Evolutionary conservation across 2,113 vertebrate genomes (phyloP).

Genomic region (Mobula hypostoma): DNA sequence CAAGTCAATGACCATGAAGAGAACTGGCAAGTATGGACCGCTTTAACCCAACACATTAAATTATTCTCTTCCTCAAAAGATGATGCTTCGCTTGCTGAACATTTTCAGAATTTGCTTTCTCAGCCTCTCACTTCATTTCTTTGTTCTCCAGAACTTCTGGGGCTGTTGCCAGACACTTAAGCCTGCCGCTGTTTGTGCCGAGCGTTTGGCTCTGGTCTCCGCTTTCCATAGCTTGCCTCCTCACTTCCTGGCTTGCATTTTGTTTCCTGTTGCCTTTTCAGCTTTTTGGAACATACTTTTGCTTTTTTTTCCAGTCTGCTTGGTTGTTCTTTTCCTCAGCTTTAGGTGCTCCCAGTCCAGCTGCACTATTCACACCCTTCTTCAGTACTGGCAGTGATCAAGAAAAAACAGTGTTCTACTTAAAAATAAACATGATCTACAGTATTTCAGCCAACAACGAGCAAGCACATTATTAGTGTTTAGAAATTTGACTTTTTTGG

Average conservation of each 20-base stretch:
- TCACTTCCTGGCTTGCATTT: conserved; percentile 24
- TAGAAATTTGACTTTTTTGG: not conserved
- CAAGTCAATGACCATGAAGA: not conserved
- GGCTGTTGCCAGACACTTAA: not conserved
- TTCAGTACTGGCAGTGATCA: not conserved
- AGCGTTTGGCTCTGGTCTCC: not conserved
- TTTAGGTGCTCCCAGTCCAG: not conserved
- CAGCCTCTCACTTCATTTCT: not conserved
- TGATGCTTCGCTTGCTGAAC: not conserved
- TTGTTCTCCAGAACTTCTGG: not conserved
- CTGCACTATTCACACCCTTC: not conserved
- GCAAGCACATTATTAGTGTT: not conserved
- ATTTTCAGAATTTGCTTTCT: not conserved
- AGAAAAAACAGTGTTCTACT: not conserved
- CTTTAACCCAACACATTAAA: not conserved
- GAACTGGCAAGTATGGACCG: not conserved
- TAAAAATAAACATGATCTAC: not conserved
- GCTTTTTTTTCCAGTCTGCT: not conserved
- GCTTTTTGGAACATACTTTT: not conserved
- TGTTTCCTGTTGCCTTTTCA: conserved; percentile 22
- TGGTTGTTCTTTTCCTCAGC: conserved; percentile 10
- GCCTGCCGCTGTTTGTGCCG: not conserved
- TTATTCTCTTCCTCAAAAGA: not conserved
- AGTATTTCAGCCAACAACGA: not conserved
- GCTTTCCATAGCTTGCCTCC: conserved; percentile 9